Evolutionary conservation across 2,888 invertebrate species (phyloP), one percentile per base, ranked within the genome.

Genomic region (Phyto melanocephala): DNA sequence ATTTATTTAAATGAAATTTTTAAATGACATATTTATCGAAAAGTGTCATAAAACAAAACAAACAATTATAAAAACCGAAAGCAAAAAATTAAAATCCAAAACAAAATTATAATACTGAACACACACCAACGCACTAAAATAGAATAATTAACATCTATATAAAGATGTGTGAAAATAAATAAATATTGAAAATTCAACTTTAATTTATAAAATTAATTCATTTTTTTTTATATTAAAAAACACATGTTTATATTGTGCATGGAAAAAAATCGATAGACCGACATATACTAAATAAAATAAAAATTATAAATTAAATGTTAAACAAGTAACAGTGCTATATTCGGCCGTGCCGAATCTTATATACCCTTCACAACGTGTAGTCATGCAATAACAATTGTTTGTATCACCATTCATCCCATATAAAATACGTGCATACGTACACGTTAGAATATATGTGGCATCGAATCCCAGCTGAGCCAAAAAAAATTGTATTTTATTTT

Each of bases 11-110:
- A 82, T 82, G 65, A 70, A 79, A 82, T 79, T 70, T 82, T 67
- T 40, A 75, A 82, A 67, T 82, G 82, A 82, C 82, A 82, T 78
- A 71, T 82, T 82, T 82, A 82, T 82, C 82, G 82, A 75, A 82
- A 82, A 82, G 82, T 82, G 82, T 82, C 82, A 82, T 82, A 79
- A 82, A 77, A 28, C 6, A 28, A 81, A 78, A 79, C 58, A 72
- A 72, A 72, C 58, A 79, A n/a, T n/a, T n/a, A n/a, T n/a, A n/a
- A n/a, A 79, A 78, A 70, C 35, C 11, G 35, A 50, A 42, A 70
- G 40, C 40, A 72, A 67, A 67, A 42, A 33, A 65, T 42, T 24
- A 22, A 40, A 62, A 20, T 5, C 11, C 20, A 10, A 11, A 47
- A 58, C 7, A 24, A 47, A 28, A 70, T 28, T 3, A 28, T 28